Evolutionary conservation across 2,797 vertebrate species (phyloP), one percentile per base, ranked within the genome.

Genomic region (Pseudotriccus pelzelni): DNA sequence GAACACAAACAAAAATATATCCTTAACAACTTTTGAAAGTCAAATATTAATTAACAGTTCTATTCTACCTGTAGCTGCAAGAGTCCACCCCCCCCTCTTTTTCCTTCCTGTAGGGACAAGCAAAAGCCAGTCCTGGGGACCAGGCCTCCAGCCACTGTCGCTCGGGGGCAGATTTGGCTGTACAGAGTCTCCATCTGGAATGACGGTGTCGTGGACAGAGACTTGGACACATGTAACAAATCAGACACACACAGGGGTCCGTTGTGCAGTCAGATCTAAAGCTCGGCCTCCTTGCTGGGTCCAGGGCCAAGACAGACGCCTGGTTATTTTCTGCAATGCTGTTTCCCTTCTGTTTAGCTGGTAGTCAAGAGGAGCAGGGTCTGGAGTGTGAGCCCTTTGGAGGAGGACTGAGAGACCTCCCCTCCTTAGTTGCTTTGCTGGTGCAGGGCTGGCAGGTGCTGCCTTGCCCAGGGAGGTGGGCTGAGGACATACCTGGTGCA

Each of bases 1-100:
- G 95, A 98, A 98, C 97, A 97, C 97, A 97, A 97, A 98, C 97
- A 97, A 98, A 98, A 98, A 98, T 97, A 98, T 98, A 98, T 98
- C 98, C 98, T 98, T 97, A 97, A 96, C 97, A 97, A 97, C 97
- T 97, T 97, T 53, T 96, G 86, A 89, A 97, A 97, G 96, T 98
- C 96, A 95, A 93, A 97, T 97, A 96, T 97, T 96, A 97, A 97
- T 94, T 97, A 97, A 96, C 94, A 93, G 97, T 96, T 97, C 97
- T 97, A 96, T 95, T 97, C 96, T 96, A 96, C 90, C 96, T 97
- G 95, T 94, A 96, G 96, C 94, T 92, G 90, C 96, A 94, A 87
- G 89, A 95, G 64, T 89, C 75, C 79, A 79, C 64, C 87, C 82
- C 84, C 82, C 84, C 49, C 56, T 24, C 58, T 73, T 62, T 79